Evolutionary conservation across 2,113 vertebrate genomes (phyloP).

Genomic region (Phalacrocorax pelagicus): DNA sequence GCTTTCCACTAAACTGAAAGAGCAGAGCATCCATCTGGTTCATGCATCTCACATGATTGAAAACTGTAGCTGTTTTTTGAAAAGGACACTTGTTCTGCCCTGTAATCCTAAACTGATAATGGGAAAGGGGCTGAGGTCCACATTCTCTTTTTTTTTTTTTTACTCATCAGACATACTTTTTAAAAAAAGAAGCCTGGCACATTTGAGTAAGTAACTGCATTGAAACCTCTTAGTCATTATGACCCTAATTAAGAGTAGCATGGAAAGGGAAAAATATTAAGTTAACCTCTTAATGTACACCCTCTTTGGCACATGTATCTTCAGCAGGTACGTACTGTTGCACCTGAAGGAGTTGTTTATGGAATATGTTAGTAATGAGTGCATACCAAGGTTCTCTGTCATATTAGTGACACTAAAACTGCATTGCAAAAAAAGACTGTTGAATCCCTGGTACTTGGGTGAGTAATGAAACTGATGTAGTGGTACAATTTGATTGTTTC

Average conservation of each 20-base stretch:
- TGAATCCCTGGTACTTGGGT: neutral
- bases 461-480: neutral
- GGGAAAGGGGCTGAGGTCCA: neutral
- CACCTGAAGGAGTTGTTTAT: neutral
- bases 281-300: neutral
- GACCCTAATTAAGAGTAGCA: neutral
- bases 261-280: neutral
- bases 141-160: neutral
- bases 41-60: neutral
- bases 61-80: neutral
- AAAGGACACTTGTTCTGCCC: neutral
- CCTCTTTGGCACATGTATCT: neutral
- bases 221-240: neutral
- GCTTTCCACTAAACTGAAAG: neutral
- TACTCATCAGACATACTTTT: neutral
- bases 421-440: neutral
- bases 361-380: neutral
- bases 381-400: neutral
- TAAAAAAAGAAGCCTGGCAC: neutral
- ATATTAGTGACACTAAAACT: neutral
- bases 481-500: neutral
- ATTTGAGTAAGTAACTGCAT: neutral
- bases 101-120: neutral
- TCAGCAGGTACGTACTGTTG: neutral
- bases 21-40: neutral